Conservation (phyloP, 2,888 invertebrate species). For the Leucoma salicis region DNA sequence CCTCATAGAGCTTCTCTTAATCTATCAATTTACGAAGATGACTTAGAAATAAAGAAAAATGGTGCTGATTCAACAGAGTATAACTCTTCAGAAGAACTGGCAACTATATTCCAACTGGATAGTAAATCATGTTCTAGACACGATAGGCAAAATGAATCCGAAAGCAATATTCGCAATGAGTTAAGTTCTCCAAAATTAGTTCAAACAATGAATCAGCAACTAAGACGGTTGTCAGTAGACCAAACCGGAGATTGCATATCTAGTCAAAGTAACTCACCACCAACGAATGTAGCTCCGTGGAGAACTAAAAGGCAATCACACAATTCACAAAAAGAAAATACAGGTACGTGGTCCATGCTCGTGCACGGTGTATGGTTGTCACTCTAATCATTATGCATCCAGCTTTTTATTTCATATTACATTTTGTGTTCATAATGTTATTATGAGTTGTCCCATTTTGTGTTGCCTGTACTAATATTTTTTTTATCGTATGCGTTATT, state of each 20-base stretch:
- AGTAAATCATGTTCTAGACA: slow-evolving; percentile 34
- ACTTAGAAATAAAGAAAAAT: slow-evolving; percentile 66
- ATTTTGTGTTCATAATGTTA: slow-evolving; percentile 27
- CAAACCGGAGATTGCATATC: slow-evolving; percentile 59
- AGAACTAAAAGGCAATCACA: slow-evolving; percentile 70
- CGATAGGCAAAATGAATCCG: slow-evolving; percentile 40
- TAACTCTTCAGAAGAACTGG: slow-evolving; percentile 85
- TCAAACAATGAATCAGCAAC: slow-evolving; percentile 69
- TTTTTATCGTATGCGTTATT: slow-evolving; percentile 46
- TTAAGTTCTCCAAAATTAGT: slow-evolving; percentile 76
- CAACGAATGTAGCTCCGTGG: slow-evolving; percentile 74
- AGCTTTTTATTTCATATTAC: slow-evolving; percentile 42
- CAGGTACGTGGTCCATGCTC: slow-evolving; percentile 75
- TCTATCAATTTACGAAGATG: slow-evolving; percentile 72
- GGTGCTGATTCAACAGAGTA: slow-evolving; percentile 80
- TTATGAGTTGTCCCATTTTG: slow-evolving; percentile 10
- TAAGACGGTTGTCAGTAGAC: slow-evolving; percentile 69
- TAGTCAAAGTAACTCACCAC: slow-evolving; percentile 76
- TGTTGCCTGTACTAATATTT: slow-evolving; percentile 33
- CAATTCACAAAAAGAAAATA: slow-evolving; percentile 72
- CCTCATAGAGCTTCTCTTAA: slow-evolving; percentile 62
- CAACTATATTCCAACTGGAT: slow-evolving; percentile 82
- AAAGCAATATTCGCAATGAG: slow-evolving; percentile 54
- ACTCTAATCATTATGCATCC: slow-evolving; percentile 72
- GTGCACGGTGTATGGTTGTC: slow-evolving; percentile 75